These are phyloP conservation scores for Nicator chloris DNA, from an alignment of 2,113 vertebrate species.

Conservation along the genomic window DNA sequence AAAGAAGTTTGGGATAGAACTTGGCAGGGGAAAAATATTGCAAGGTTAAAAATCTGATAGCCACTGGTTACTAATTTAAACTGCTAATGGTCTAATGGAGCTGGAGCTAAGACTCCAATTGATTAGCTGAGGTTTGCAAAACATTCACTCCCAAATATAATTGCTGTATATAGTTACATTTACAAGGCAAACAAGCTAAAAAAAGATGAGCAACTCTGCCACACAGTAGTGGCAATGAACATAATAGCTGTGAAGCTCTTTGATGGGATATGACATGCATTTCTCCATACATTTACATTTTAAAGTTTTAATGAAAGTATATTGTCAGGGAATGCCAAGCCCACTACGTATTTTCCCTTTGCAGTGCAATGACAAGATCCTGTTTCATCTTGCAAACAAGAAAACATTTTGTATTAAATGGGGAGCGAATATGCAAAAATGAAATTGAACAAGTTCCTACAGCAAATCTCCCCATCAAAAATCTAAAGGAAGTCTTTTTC, in stretches of 20 bases:
- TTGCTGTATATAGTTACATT: background rate
- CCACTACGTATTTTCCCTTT: slow-evolving; percentile 1
- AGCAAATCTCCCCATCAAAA: slow-evolving; percentile 20
- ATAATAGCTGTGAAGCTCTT: slow-evolving; percentile 15
- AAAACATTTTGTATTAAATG: slow-evolving; percentile 55
- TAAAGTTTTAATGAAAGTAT: slow-evolving; percentile 54
- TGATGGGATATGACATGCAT: slow-evolving; percentile 4
- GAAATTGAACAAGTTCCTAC: slow-evolving; percentile 11
- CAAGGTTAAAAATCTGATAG: background rate
- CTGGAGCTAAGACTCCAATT: background rate
- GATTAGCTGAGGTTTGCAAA: background rate
- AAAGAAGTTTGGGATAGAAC: background rate
- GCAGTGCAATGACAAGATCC: slow-evolving; percentile 28
- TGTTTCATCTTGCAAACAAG: slow-evolving; percentile 42
- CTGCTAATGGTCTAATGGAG: slow-evolving; percentile 3
- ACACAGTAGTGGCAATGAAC: background rate
- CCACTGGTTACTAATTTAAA: slow-evolving; percentile 9
- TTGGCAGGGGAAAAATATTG: background rate
- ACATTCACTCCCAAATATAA: background rate
- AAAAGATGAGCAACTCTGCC: slow-evolving; percentile 14
- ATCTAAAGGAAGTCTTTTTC: background rate
- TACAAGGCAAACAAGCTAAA: slow-evolving; percentile 18
- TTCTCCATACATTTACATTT: slow-evolving; percentile 60
- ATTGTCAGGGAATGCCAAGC: slow-evolving; percentile 47
- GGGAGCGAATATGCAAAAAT: slow-evolving; percentile 48